Percentiles rank a stretch among this genome's conserved stretches.
phyloP scores from a whole-genome alignment of 53 echinoderm and acorn worm genomes.

The Echinometra lucunter region DNA sequence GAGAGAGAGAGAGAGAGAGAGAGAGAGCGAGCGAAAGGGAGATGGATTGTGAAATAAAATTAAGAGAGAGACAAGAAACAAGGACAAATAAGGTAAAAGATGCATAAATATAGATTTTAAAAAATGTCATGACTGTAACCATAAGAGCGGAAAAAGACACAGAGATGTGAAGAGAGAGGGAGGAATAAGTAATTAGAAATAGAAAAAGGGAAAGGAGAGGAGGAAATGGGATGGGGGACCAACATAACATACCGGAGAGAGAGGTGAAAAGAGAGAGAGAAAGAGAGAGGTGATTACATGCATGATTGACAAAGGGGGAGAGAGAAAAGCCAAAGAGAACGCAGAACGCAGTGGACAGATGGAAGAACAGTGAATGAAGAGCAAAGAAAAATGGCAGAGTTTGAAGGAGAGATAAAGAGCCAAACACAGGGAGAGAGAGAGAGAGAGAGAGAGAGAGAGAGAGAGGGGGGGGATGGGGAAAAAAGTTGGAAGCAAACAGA shows the following conservation, averaged over 20 bases:
- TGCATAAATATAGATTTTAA: too few relatives aligned
- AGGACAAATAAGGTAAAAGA: too few relatives aligned
- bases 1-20: neutral
- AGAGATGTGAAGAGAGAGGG: neutral
- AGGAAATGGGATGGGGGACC: neutral
- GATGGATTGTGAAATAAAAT: neutral
- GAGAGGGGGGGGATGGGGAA: neutral
- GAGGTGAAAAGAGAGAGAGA: neutral
- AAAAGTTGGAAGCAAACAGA: neutral
- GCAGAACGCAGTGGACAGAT: neutral
- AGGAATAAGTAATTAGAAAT: neutral
- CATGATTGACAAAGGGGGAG: too few relatives aligned
- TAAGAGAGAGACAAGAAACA: too few relatives aligned
- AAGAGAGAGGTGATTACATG: neutral
- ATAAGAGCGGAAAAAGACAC: neutral
- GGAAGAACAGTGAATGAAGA: neutral
- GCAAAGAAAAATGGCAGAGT: neutral
- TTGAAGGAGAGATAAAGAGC: neutral
- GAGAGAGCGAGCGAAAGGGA: neutral
- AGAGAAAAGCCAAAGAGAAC: neutral
- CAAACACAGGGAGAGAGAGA: neutral
- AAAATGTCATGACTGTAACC: too few relatives aligned
- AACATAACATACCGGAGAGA: too few relatives aligned
- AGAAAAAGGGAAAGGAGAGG: neutral
- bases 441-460: neutral